Percentiles rank a stretch among this genome's conserved stretches.
Conservation (phyloP, 2,888 invertebrate species). For the Deroplatys truncata region DNA sequence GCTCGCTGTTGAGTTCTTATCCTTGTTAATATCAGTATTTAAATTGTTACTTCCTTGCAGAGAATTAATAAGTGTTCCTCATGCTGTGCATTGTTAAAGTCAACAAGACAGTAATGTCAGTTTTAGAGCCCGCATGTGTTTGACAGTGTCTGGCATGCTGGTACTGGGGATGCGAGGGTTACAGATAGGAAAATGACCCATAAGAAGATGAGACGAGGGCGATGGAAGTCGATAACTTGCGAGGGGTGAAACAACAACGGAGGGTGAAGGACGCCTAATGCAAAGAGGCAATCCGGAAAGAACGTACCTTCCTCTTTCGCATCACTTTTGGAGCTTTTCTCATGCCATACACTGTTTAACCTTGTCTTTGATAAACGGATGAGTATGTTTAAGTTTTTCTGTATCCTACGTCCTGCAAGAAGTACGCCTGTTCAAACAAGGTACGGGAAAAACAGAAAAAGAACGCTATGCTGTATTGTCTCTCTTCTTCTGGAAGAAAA, state of each 20-base stretch:
- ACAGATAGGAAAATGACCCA: constrained; percentile 23
- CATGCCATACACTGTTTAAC: background rate
- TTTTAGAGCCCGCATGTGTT: background rate
- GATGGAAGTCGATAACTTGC: background rate
- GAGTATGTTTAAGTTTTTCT: too few species aligned
- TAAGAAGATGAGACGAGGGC: constrained; percentile 14
- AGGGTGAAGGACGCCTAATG: background rate
- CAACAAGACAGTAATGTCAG: background rate
- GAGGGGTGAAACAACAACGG: background rate
- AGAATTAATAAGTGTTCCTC: background rate
- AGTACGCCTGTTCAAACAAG: too few species aligned
- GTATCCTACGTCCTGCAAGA: too few species aligned
- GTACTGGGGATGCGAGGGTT: background rate
- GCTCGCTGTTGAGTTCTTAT: too few species aligned
- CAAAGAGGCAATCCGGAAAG: background rate
- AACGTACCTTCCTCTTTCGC: background rate
- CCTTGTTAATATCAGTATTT: too few species aligned
- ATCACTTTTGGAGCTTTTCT: background rate
- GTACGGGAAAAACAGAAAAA: too few species aligned
- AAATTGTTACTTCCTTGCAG: background rate
- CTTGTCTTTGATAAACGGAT: too few species aligned
- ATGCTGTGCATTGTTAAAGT: background rate
- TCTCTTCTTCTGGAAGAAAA: too few species aligned
- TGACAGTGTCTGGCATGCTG: background rate
- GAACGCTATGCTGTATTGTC: too few species aligned